Evolutionary conservation across 2,797 vertebrate species (phyloP).

Genomic region (Aotus griseimembra): DNA sequence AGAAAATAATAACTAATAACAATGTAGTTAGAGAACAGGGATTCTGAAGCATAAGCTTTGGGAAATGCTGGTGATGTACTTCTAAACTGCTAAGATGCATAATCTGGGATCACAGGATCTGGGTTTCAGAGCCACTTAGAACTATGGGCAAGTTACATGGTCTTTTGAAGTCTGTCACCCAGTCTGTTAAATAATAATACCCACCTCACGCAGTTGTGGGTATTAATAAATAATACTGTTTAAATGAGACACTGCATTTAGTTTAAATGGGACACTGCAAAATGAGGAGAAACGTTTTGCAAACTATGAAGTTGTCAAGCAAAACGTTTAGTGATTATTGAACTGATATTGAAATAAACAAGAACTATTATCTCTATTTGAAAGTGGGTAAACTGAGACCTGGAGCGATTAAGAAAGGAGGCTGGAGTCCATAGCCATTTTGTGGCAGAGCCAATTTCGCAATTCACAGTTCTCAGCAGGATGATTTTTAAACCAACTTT

Average conservation of each 20-base stretch:
- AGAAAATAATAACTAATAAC: not conserved
- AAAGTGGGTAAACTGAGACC: not conserved
- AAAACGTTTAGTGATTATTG: not conserved
- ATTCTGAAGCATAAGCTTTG: constrained; percentile 1
- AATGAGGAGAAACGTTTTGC: not conserved
- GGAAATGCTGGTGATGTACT: not conserved
- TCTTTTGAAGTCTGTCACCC: not conserved
- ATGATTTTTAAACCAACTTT: not conserved
- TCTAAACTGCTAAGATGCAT: not conserved
- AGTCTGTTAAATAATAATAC: not conserved
- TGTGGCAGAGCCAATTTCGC: not conserved
- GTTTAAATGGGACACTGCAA: not conserved
- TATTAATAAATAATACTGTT: no score
- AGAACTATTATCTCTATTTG: not conserved
- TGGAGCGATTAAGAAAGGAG: not conserved
- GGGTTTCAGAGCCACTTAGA: not conserved
- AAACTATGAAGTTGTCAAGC: not conserved
- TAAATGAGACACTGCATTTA: not conserved
- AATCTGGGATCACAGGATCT: not conserved
- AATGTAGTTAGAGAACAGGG: not conserved
- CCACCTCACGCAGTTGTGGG: no score
- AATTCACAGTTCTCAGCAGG: not conserved
- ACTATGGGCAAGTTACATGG: not conserved
- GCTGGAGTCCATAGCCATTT: not conserved
- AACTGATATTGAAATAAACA: not conserved